Conservation (phyloP, 2,888 invertebrate genomes). For the Eupsilia transversa region DNA sequence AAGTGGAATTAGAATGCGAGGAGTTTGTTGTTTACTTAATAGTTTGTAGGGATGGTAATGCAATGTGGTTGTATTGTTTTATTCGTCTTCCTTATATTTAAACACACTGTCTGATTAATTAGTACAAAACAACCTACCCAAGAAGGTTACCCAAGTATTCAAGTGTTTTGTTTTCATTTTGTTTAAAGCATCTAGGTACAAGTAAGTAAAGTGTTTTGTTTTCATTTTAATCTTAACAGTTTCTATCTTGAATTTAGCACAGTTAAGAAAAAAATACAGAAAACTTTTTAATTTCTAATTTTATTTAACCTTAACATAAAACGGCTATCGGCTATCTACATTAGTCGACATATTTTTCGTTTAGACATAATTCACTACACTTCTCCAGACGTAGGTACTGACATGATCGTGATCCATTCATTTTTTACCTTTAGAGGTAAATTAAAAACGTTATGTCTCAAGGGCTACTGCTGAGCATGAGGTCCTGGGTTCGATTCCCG, state of each 20-base stretch:
- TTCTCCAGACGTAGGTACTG: too few species aligned
- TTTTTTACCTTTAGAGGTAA: not conserved
- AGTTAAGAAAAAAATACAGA: not conserved
- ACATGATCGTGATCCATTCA: not conserved
- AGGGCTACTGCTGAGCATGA: too few species aligned
- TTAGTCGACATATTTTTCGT: too few species aligned
- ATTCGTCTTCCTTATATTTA: not conserved
- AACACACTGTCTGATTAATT: not conserved
- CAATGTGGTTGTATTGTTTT: not conserved
- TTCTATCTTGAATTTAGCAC: not conserved
- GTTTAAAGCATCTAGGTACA: too few species aligned
- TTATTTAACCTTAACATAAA: too few species aligned
- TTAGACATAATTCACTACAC: too few species aligned
- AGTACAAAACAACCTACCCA: not conserved
- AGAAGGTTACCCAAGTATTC: too few species aligned
- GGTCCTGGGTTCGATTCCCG: too few species aligned
- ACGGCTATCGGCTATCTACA: too few species aligned
- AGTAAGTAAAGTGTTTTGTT: not conserved
- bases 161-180: not conserved
- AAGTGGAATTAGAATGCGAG: conserved; percentile 43
- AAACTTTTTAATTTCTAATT: not conserved
- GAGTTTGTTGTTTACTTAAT: conserved; percentile 2
- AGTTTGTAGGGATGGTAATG: not conserved
- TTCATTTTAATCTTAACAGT: not conserved
- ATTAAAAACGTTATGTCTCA: too few species aligned